Evolutionary conservation across 2,113 vertebrate genomes (phyloP).

Genomic region (Pungitius pungitius): DNA sequence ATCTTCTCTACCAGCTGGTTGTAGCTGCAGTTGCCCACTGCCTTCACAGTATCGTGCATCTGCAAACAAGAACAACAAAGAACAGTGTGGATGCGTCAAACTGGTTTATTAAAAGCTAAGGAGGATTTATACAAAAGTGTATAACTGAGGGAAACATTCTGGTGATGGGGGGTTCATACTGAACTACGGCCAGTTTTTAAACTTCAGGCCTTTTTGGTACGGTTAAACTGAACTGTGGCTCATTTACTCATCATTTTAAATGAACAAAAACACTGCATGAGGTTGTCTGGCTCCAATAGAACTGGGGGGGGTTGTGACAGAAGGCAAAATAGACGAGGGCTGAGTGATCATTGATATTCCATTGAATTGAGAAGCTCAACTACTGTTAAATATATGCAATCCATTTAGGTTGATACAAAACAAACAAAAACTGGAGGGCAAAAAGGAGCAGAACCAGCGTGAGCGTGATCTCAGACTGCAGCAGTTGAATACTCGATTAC

Average conservation of each 20-base stretch:
- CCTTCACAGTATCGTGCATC: conserved; percentile 94
- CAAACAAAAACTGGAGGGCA: not conserved
- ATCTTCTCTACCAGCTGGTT: conserved; percentile 99
- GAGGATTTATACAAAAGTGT: not conserved
- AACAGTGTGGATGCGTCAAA: conserved; percentile 12
- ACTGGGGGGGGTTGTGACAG: not conserved
- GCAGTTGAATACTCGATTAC: not conserved
- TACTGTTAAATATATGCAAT: not conserved
- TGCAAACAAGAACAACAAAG: conserved; percentile 70
- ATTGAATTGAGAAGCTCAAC: not conserved
- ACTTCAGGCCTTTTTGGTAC: not conserved
- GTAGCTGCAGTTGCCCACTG: conserved; percentile 98
- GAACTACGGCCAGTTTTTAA: not conserved
- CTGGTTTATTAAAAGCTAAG: conserved; percentile 3
- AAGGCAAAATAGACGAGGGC: not conserved
- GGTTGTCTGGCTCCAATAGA: not conserved
- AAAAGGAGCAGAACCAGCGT: not conserved
- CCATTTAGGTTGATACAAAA: not conserved
- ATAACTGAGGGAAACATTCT: not conserved
- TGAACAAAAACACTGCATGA: not conserved
- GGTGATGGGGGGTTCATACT: not conserved
- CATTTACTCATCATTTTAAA: not conserved
- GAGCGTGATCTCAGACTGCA: not conserved
- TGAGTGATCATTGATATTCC: not conserved
- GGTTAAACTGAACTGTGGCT: not conserved